Conservation (phyloP, 2,113 vertebrate genomes). For the Tychaedon coryphoeus region DNA sequence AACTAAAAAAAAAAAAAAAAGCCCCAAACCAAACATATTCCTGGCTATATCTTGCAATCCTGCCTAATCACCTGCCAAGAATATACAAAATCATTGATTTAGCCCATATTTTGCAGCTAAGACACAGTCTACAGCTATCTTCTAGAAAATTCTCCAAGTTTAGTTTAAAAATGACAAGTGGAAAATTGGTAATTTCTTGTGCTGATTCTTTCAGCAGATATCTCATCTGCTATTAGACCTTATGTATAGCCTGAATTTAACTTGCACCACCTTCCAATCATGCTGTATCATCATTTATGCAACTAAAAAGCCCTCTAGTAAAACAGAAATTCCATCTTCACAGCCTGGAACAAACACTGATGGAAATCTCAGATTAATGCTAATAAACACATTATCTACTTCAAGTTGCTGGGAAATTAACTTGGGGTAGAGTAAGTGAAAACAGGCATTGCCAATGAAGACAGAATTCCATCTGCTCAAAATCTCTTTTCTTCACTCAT, state of each 20-base stretch:
- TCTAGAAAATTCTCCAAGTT: not conserved
- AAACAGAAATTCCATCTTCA: not conserved
- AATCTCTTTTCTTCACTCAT: not conserved
- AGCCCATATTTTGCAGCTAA: not conserved
- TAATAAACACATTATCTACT: slow-evolving; percentile 19
- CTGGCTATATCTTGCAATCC: not conserved
- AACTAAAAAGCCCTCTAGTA: not conserved
- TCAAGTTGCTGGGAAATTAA: slow-evolving; percentile 14
- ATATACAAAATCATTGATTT: not conserved
- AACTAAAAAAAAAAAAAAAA: not conserved
- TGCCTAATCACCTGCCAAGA: not conserved
- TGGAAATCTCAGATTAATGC: not conserved
- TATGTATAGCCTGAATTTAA: not conserved
- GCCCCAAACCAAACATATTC: not conserved
- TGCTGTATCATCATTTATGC: not conserved
- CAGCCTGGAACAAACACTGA: not conserved
- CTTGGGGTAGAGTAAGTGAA: not conserved
- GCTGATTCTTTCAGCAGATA: not conserved
- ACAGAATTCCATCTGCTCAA: not conserved
- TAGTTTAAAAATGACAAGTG: not conserved
- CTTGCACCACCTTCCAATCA: not conserved
- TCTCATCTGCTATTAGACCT: not conserved
- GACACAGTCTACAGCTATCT: not conserved
- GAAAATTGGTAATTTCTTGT: not conserved
- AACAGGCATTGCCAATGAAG: not conserved